Percentiles rank a stretch among this genome's conserved stretches.
Conservation (phyloP, 2,888 invertebrate genomes). For the Agrilus mali region DNA sequence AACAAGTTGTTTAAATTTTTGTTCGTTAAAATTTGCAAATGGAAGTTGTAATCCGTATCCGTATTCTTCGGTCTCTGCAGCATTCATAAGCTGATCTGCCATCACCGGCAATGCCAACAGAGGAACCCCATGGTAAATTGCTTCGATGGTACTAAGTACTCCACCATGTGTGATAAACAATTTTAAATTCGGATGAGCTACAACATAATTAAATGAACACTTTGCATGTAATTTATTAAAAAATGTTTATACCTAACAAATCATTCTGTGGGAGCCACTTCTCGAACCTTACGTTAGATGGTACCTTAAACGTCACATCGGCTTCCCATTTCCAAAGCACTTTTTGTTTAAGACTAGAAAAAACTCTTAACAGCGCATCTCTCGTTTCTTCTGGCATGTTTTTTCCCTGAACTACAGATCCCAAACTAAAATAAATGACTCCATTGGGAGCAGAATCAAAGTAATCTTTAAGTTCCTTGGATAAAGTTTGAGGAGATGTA, state of each 20-base stretch:
- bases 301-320: constrained; percentile 25
- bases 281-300: constrained; percentile 30
- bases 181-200: constrained; percentile 9
- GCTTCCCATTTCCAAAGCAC: constrained; percentile 42
- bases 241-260: constrained; percentile 10
- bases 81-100: constrained; percentile 8
- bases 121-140: constrained; percentile 8
- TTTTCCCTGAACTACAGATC: constrained; percentile 43
- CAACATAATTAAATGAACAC: neutral
- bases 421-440: constrained; percentile 46
- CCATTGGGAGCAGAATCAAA: constrained; percentile 41
- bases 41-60: constrained; percentile 30
- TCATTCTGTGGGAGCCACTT: constrained; percentile 36
- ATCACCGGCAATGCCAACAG: constrained; percentile 6
- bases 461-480: constrained; percentile 37
- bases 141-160: constrained; percentile 5
- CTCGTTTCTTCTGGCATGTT: constrained; percentile 40
- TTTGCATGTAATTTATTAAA: neutral
- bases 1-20: constrained; percentile 27
- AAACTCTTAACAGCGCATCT: constrained; percentile 41
- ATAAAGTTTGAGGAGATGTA: constrained; percentile 17
- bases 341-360: constrained; percentile 41
- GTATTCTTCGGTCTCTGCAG: constrained; percentile 1
- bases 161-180: constrained; percentile 9
- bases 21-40: constrained; percentile 30